Base-by-base conservation (phyloP, 1,140 invertebrate genomes). In the Plectus sambesii region DNA sequence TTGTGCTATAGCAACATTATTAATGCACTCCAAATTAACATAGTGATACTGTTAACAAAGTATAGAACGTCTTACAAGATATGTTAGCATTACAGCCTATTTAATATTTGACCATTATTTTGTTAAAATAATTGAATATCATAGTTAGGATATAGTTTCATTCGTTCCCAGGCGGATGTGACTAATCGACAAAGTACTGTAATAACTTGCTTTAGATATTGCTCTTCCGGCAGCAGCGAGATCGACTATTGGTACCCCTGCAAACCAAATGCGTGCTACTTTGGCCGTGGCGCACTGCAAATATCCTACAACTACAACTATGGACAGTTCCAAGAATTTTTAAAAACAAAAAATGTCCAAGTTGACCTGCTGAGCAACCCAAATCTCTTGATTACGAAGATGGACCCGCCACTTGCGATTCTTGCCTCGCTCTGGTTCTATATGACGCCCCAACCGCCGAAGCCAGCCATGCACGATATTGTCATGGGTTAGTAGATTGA, bases 261-360 rank as follows among this genome's bases (percentile, higher is more conserved):
- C 33, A 55, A 51, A 27, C 53, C 58, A 33, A 53, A 41, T 5
- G 46, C 48, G 4, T 67, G 63, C 41, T 66, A 66, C 38, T 66
- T 66, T 46, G 64, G 64, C 9, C 46, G 65, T 30, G 64, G 64
- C 3, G 60, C n/a, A n/a, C 62, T 66, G 27, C 44, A 66, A 47
- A 47, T 66, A 12, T 66, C 62, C 6, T 66, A 62, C 57, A 66
- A 66, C 30, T 66, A 66, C 52, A 66, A 66, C 29, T 66, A 66
- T 24, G 66, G 61, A 19, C 50, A 59, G 29, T 67, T 68, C 42
- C 55, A 63, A 45, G 46, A 58, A 38, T 48, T 64, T 46, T n/a
- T n/a, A n/a, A 33, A 51, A n/a, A 48, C 58, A 27, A 55, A 60
- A 46, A 49, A 53, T n/a, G 61, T 66, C n/a, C 52, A 56, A 26